Percentiles rank a stretch among this genome's conserved stretches.
These are phyloP conservation scores for Poecilus cupreus DNA, from an alignment of 2,888 invertebrate species.

Conservation along the genomic window DNA sequence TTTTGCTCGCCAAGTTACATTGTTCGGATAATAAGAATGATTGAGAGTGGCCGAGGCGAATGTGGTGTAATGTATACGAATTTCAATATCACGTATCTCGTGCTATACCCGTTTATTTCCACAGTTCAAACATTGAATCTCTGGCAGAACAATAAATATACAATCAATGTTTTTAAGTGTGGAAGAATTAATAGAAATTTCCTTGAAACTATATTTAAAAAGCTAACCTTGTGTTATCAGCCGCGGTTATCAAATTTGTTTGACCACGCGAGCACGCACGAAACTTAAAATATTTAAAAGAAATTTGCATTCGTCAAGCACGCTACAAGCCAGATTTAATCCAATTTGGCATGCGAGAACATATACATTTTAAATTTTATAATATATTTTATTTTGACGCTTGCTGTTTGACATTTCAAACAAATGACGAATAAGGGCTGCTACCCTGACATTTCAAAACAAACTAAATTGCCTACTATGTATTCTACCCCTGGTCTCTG, in stretches of 20 bases:
- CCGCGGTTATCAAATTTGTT: constrained; percentile 32
- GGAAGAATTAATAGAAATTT: background rate
- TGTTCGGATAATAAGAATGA: too few species aligned
- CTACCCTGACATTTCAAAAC: too few species aligned
- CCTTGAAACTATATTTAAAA: constrained; percentile 38
- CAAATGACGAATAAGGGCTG: too few species aligned
- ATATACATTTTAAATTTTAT: background rate
- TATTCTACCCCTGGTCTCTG: too few species aligned
- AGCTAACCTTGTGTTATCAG: constrained; percentile 27
- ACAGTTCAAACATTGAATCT: background rate
- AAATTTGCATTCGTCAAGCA: constrained; percentile 34
- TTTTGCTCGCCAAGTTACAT: too few species aligned
- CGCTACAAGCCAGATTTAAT: constrained; percentile 20
- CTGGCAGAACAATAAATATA: background rate
- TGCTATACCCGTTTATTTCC: too few species aligned
- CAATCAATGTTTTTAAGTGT: background rate
- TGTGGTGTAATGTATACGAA: too few species aligned
- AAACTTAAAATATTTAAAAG: constrained; percentile 23
- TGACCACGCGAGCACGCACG: background rate
- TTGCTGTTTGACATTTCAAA: too few species aligned
- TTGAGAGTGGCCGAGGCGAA: too few species aligned
- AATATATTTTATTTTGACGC: too few species aligned
- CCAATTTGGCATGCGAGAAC: background rate
- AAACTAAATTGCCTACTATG: too few species aligned
- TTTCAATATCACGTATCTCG: too few species aligned